phyloP scores from a whole-genome alignment of 2,797 vertebrate genomes.

The Thamnophis elegans region DNA sequence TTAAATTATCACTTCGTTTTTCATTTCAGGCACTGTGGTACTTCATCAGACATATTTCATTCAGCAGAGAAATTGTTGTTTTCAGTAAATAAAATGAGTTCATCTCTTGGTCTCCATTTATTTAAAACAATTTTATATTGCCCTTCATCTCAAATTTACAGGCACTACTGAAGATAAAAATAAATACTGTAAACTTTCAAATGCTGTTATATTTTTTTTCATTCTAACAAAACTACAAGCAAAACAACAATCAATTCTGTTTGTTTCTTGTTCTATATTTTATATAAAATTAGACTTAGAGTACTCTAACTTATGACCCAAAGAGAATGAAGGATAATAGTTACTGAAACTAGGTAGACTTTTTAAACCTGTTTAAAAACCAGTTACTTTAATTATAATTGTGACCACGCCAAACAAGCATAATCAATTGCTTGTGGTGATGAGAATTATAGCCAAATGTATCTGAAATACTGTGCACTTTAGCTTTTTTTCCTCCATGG shows the following conservation, averaged over 20 bases:
- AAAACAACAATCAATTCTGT: not conserved
- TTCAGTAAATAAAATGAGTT: conserved; percentile 5
- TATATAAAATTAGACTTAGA: not conserved
- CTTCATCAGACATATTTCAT: not conserved
- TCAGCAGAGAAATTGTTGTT: not conserved
- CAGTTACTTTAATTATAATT: not conserved
- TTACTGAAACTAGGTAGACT: not conserved
- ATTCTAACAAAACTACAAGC: not conserved
- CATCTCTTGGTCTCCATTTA: not conserved
- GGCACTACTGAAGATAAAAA: not conserved
- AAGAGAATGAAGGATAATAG: not conserved
- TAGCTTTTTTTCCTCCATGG: not conserved
- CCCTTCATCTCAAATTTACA: not conserved
- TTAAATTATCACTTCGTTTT: not conserved
- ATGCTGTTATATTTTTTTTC: not conserved
- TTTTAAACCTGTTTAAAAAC: no score
- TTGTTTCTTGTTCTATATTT: not conserved
- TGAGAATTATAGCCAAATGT: not conserved
- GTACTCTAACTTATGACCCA: not conserved
- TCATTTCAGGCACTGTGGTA: not conserved
- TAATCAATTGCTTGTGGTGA: not conserved
- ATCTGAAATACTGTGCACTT: not conserved
- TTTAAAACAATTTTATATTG: not conserved
- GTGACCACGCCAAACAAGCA: not conserved
- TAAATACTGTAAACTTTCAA: not conserved